Evolutionary conservation across 1,140 invertebrate genomes (phyloP), one percentile per base, ranked within the genome.

Genomic region (Antheraea pernyi): DNA sequence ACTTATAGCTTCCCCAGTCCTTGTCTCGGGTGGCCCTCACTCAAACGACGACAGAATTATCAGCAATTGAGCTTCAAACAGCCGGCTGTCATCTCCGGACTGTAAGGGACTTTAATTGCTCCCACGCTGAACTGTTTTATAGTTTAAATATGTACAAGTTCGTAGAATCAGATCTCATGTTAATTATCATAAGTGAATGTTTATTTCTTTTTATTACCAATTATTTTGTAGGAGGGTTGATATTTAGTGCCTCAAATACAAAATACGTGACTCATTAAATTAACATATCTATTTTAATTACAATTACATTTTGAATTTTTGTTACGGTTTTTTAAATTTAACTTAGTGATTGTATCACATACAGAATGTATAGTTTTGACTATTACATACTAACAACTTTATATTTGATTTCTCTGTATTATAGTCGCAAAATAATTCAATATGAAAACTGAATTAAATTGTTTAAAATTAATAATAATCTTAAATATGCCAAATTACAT

Each of bases 31-130:
- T 73, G 64, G 64, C 39, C 64, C 37, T 46, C 46, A 53, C 46
- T 39, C 65, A 37, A 73, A 76, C 73, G 72, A 79, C 75, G 72
- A 68, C 73, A 72, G 69, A 79, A 79, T 78, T 81, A 80, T 83
- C 73, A 73, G 69, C 74, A 79, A 81, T 74, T 71, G 73, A 63
- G 70, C 70, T 70, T 75, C 70, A 74, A 70, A 74, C 77, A 60
- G 68, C 65, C 64, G 69, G 73, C 77, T 77, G 69, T 72, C 65
- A 67, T 73, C 67, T 58, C 66, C 59, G 68, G 39, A 63, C 69
- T 68, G 67, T 73, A 61, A 73, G 67, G 60, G 68, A 22, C 59
- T 63, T 73, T 69, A 73, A 73, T 73, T 73, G 72, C 68, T 68
- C 71, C 58, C 65, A 37, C 61, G 36, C 68, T 65, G 72, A 64